phyloP scores from a whole-genome alignment of 2,797 vertebrate genomes.

The Passerculus sandwichensis region DNA sequence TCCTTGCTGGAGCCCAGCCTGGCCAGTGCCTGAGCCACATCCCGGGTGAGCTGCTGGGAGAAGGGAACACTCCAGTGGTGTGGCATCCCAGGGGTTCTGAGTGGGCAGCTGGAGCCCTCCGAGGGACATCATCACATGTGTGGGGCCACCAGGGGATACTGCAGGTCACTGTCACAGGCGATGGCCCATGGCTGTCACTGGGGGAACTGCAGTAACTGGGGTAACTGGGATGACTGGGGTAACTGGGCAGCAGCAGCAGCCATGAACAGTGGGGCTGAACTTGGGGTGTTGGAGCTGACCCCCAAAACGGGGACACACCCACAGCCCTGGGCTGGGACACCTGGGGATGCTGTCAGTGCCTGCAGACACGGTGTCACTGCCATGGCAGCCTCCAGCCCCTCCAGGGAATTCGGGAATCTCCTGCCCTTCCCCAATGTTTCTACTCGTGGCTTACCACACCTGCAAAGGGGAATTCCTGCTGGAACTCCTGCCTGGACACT shows the following conservation, averaged over 20 bases:
- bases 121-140: background rate
- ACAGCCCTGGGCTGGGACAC: background rate
- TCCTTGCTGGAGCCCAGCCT: background rate
- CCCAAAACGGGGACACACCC: background rate
- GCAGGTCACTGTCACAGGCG: accelerated
- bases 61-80: background rate
- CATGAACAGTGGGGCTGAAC: background rate
- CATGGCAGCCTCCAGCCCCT: background rate
- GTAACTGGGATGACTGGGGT: background rate
- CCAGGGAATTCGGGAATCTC: background rate
- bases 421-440: background rate
- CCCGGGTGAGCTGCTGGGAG: background rate
- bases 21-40: background rate
- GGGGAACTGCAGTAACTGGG: background rate
- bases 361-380: accelerated
- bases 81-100: background rate
- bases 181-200: background rate
- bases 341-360: background rate
- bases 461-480: background rate
- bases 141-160: background rate
- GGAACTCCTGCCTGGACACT: background rate
- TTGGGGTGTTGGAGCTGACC: accelerated
- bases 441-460: background rate
- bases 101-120: background rate
- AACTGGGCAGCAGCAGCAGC: background rate